phyloP scores from a whole-genome alignment of 2,797 vertebrate species.

The Lutjanus argentimaculatus region DNA sequence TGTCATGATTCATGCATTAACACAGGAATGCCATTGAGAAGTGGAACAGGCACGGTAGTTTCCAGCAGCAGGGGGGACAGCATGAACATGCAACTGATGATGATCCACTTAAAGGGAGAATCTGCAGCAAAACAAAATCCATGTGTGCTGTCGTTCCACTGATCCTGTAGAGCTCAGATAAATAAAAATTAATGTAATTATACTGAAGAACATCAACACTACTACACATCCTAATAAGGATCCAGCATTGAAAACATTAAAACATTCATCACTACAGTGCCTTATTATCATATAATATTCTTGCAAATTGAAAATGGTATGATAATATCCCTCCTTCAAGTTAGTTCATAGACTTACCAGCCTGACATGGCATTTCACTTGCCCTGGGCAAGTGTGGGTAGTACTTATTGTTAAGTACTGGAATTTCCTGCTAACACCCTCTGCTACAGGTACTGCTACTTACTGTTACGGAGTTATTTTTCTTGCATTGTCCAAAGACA shows the following conservation, averaged over 20 bases:
- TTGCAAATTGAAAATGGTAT: too few relatives aligned
- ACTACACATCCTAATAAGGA: background rate
- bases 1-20: constrained; percentile 76
- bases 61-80: constrained; percentile 42
- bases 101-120: constrained; percentile 52
- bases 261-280: background rate
- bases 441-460: too few relatives aligned
- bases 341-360: too few relatives aligned
- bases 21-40: constrained; percentile 72
- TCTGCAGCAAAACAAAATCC: constrained; percentile 50
- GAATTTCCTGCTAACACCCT: too few relatives aligned
- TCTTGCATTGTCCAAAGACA: background rate
- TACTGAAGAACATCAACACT: background rate
- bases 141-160: constrained; percentile 36
- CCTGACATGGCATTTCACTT: too few relatives aligned
- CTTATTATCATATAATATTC: background rate
- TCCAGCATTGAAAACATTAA: background rate
- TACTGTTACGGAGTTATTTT: constrained; percentile 1
- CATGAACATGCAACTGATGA: constrained; percentile 33
- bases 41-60: constrained; percentile 56
- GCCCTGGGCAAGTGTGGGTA: too few relatives aligned
- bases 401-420: too few relatives aligned
- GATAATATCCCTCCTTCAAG: too few relatives aligned
- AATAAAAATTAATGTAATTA: background rate
- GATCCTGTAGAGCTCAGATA: background rate